Conservation (phyloP, 2,797 vertebrate species). For the Leucoraja ocellata region DNA sequence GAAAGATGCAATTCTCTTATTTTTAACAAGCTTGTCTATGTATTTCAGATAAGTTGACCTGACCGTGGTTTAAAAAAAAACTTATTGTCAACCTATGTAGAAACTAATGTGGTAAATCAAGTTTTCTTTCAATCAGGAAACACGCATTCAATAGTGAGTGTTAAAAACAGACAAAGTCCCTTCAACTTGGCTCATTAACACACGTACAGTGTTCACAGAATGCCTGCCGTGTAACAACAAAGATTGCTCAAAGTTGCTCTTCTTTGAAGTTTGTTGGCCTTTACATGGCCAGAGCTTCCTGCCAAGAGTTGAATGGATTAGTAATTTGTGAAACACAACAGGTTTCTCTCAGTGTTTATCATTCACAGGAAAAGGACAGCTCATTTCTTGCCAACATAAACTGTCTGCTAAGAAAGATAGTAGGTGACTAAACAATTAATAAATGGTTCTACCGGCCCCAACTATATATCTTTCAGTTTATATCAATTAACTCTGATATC, state of each 20-base stretch:
- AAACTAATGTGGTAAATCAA: not conserved
- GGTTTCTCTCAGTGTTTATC: constrained; percentile 36
- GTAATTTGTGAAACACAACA: constrained; percentile 36
- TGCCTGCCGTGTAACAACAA: constrained; percentile 17
- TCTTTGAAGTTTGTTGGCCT: constrained; percentile 33
- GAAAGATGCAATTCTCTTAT: not conserved
- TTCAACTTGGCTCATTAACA: not conserved
- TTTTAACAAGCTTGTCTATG: not conserved
- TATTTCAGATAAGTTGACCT: not conserved
- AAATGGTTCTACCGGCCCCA: constrained; percentile 9
- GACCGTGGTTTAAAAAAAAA: not conserved
- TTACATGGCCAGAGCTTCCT: constrained; percentile 24
- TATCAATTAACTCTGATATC: not conserved
- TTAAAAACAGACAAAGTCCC: not conserved
- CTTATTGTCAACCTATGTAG: not conserved
- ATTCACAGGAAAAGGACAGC: constrained; percentile 35
- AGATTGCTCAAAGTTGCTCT: constrained; percentile 7
- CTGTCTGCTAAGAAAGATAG: constrained; percentile 34
- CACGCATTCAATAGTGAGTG: not conserved
- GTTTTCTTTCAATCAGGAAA: constrained; percentile 25
- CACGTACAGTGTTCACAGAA: not conserved
- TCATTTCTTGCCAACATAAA: constrained; percentile 33
- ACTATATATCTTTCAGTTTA: constrained; percentile 5
- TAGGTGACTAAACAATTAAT: constrained; percentile 37
- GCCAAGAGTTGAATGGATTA: constrained; percentile 30